These are phyloP conservation scores for Leptinotarsa peninsularis DNA, from an alignment of 2,888 invertebrate species.

Conservation along the genomic window DNA sequence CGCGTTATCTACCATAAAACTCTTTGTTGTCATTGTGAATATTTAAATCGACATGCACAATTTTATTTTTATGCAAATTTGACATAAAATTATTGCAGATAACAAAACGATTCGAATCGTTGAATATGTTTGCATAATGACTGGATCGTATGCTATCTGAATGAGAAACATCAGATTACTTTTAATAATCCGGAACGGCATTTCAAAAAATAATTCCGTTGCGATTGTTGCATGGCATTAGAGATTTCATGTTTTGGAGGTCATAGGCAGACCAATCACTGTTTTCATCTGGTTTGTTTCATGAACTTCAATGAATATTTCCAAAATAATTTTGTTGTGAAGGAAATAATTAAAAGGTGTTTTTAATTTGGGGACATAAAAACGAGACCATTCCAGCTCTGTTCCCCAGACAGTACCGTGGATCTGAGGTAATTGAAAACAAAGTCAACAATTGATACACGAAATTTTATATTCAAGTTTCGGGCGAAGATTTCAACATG, in stretches of 20 bases:
- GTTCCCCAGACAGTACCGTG: no score
- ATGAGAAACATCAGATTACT: background rate
- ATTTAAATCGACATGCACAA: conserved; percentile 16
- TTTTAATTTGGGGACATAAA: no score
- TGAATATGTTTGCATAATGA: conserved; percentile 25
- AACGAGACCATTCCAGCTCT: no score
- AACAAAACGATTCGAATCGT: conserved; percentile 20
- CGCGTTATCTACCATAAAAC: conserved; percentile 7
- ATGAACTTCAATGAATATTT: no score
- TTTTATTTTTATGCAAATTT: conserved; percentile 26
- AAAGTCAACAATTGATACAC: no score
- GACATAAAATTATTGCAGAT: conserved; percentile 21
- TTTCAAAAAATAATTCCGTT: background rate
- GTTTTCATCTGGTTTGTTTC: no score
- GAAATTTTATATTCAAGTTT: no score
- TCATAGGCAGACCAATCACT: no score
- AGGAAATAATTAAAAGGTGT: no score
- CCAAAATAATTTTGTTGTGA: no score
- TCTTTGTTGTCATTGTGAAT: conserved; percentile 14
- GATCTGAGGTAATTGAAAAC: no score
- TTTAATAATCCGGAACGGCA: background rate
- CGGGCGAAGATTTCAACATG: no score
- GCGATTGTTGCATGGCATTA: background rate
- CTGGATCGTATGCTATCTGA: conserved; percentile 6
- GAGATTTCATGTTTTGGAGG: background rate